These are phyloP conservation scores for Platyrinchus mystaceus DNA, from an alignment of 2,797 vertebrate genomes.

Conservation along the genomic window DNA sequence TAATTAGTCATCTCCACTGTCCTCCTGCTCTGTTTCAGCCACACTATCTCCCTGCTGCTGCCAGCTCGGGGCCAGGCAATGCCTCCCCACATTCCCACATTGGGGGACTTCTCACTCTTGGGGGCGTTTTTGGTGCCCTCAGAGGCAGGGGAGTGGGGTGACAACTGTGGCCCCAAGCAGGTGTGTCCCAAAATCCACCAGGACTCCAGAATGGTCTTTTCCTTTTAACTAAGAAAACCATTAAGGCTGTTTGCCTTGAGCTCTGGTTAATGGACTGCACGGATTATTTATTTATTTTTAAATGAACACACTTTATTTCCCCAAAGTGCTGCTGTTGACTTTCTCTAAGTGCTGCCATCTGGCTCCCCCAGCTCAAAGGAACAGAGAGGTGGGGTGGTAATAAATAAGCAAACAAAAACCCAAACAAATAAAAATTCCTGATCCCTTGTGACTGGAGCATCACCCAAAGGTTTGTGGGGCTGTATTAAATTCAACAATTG, in stretches of 20 bases:
- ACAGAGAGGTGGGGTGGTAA: neutral
- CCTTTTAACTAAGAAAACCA: constrained; percentile 55
- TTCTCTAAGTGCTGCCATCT: constrained; percentile 53
- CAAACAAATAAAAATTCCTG: neutral
- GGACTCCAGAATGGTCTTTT: neutral
- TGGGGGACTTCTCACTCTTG: too few species aligned
- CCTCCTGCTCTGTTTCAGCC: neutral
- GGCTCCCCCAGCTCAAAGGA: constrained; percentile 14
- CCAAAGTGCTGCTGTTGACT: constrained; percentile 54
- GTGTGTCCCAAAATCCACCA: neutral
- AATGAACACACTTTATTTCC: constrained; percentile 55
- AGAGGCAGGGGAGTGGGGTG: too few species aligned
- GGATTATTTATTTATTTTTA: constrained; percentile 60
- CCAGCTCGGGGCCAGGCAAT: fast-evolving
- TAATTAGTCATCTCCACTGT: neutral
- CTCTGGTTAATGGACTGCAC: constrained; percentile 50
- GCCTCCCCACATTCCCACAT: fast-evolving
- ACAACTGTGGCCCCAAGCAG: neutral
- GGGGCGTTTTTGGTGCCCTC: fast-evolving
- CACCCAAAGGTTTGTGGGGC: neutral
- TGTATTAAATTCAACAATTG: neutral
- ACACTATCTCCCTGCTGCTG: fast-evolving
- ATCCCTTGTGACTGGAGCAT: neutral
- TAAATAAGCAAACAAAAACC: constrained; percentile 32
- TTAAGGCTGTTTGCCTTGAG: constrained; percentile 46